Evolutionary conservation across 2,113 vertebrate genomes (phyloP), one percentile per base, ranked within the genome.

Genomic region (Misgurnus mizolepis): DNA sequence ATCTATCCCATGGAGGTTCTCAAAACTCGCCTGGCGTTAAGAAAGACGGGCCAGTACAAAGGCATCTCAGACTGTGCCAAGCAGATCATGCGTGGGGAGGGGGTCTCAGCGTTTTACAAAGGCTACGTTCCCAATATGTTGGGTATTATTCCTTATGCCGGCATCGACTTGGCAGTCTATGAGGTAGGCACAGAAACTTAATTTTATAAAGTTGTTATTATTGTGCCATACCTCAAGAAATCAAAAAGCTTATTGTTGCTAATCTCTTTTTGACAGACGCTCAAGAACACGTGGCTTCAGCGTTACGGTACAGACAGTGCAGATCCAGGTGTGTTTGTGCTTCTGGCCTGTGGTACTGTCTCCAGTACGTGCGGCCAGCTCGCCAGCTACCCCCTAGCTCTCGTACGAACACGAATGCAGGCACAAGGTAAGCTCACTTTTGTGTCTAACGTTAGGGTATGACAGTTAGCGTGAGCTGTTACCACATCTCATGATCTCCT

Each of bases 1-100:
- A 99, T 98, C 89, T 99, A 99, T 88, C 97, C 97, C 0, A 98
- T 98, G 96, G 97, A 99, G 95, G 96, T 99, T 45, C 91, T 98
- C 83, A 99, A 99, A 90, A 99, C 96, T 0, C 92, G 96, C 0
- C 95, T 98, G 82, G 96, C 95, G 22, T 85, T 99, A 43, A 91
- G 96, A 60, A 97, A 86, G 81, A 98, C 95, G 0, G 96, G 97
- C 0, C 97, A 98, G 85, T 98, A 96, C 88, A 87, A 91, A 0
- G 94, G 97, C 0, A 95, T 99, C 92, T 80, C 94, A 0, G 93
- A 98, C 84, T 98, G 97, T 3, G 97, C 96, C 67, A 95, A 94
- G 88, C 95, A 94, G 83, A 95, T 99, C 68, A 90, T 98, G 70
- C 85, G 88, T 22, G 90, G 89, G 45, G 97, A 98, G 85, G 96